Evolutionary conservation across 2,113 vertebrate species (phyloP).

Genomic region (Tragelaphus strepsiceros): DNA sequence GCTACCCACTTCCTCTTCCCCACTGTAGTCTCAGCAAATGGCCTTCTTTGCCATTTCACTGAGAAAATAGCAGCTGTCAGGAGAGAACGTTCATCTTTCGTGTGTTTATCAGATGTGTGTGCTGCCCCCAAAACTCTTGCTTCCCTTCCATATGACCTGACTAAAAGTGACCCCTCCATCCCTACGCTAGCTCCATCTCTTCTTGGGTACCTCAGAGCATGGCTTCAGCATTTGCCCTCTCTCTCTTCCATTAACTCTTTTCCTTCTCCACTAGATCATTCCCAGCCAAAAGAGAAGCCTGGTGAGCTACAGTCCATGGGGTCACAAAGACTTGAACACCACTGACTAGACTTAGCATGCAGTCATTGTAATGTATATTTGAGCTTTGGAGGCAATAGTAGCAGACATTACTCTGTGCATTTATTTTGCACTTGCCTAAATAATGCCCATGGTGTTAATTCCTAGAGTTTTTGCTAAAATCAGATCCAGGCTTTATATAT

Average conservation of each 20-base stretch:
- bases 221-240: background rate
- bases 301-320: background rate
- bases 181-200: rapidly evolving
- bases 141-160: background rate
- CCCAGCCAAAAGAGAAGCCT: background rate
- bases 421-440: background rate
- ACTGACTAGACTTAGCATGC: background rate
- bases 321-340: background rate
- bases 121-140: background rate
- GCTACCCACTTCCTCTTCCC: background rate
- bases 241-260: background rate
- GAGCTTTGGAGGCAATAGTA: background rate
- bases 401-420: background rate
- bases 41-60: background rate
- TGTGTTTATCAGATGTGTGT: background rate
- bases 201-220: background rate
- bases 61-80: background rate
- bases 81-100: background rate
- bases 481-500: background rate
- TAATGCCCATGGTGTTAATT: background rate
- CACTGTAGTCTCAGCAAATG: background rate
- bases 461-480: background rate
- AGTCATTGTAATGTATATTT: background rate
- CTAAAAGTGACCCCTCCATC: background rate
- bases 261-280: background rate